phyloP scores from a whole-genome alignment of 2,113 vertebrate species.

The Seriola rivoliana region DNA sequence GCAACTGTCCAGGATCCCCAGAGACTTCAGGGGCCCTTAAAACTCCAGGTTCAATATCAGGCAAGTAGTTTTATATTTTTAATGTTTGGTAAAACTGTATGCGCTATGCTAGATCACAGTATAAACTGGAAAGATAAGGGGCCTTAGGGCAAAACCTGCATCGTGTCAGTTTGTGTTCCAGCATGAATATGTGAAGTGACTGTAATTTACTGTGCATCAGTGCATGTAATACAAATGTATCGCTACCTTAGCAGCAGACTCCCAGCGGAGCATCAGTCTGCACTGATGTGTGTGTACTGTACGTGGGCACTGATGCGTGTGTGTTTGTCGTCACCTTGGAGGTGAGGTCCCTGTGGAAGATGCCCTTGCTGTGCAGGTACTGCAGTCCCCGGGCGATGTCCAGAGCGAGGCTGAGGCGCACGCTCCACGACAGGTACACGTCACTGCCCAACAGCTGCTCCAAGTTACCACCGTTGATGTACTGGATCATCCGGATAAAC shows the following conservation, averaged over 20 bases:
- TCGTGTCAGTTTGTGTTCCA: neutral
- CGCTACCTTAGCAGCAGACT: neutral
- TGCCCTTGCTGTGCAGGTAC: conserved; percentile 96
- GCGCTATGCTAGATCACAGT: no score
- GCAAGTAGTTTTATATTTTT: no score
- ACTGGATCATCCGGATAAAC: conserved; percentile 80
- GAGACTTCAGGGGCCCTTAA: neutral
- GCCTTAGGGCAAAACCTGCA: no score
- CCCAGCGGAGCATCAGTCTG: neutral
- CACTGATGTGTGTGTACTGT: neutral
- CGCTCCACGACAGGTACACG: conserved; percentile 89
- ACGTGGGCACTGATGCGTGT: neutral
- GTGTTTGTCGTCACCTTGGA: conserved; percentile 87
- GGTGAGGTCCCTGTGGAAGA: conserved; percentile 95
- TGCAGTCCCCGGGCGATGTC: conserved; percentile 91
- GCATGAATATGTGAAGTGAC: neutral
- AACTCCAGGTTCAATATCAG: neutral
- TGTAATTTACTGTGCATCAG: neutral
- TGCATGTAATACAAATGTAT: neutral
- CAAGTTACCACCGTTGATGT: conserved; percentile 96
- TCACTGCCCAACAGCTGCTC: conserved; percentile 96
- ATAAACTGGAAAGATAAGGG: neutral
- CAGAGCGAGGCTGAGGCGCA: conserved; percentile 89
- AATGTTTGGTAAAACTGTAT: no score
- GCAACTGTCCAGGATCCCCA: neutral